These are phyloP conservation scores for Netelia fuscicornis DNA, from an alignment of 2,888 invertebrate species.

Conservation along the genomic window DNA sequence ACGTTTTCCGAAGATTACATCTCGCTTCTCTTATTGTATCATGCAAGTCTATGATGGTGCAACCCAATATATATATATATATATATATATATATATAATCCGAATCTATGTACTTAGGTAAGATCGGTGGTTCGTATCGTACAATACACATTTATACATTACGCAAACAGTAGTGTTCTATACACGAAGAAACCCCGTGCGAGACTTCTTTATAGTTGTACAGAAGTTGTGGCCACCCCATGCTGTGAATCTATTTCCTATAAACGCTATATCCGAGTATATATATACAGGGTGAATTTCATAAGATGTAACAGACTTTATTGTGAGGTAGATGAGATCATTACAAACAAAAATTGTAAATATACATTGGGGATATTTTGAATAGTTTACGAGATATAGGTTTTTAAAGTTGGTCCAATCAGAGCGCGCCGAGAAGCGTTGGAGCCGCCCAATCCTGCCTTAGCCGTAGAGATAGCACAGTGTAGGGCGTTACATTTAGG, in stretches of 20 bases:
- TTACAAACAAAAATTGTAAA: too few relatives aligned
- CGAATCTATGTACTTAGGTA: constrained; percentile 8
- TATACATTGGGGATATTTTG: too few relatives aligned
- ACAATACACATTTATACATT: constrained; percentile 23
- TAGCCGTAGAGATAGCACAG: too few relatives aligned
- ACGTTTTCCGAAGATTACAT: constrained; percentile 84
- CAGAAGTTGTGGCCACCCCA: constrained; percentile 68
- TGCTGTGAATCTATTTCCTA: neutral
- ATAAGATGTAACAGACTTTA: too few relatives aligned
- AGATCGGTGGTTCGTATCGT: constrained; percentile 22
- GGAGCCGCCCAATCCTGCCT: too few relatives aligned
- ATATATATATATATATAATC: neutral
- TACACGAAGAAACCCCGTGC: constrained; percentile 69
- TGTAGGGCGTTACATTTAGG: too few relatives aligned
- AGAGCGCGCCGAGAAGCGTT: too few relatives aligned
- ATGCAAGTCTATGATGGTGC: constrained; percentile 50
- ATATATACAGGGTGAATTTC: too few relatives aligned
- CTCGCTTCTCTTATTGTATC: constrained; percentile 81
- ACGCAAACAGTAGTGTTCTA: constrained; percentile 53
- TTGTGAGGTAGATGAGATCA: too few relatives aligned
- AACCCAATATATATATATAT: neutral
- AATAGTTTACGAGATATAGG: too few relatives aligned
- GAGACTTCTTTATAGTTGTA: constrained; percentile 69
- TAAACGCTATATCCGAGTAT: neutral
- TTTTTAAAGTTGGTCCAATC: too few relatives aligned